phyloP scores from a whole-genome alignment of 1,140 invertebrate genomes.

The Drosophila ficusphila region DNA sequence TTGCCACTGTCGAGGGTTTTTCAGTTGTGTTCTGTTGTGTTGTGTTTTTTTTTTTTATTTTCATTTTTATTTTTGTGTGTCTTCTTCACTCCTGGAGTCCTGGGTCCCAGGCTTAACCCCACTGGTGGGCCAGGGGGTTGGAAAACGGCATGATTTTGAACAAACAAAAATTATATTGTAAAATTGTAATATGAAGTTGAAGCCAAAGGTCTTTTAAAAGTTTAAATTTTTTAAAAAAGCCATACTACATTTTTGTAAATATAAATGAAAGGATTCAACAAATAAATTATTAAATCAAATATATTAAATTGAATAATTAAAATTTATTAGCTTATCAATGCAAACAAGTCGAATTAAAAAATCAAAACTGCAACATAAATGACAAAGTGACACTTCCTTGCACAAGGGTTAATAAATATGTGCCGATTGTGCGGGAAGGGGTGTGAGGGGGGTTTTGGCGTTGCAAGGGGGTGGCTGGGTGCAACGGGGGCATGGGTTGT shows the following conservation, averaged over 20 bases:
- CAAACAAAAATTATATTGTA: no score
- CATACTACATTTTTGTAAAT: no score
- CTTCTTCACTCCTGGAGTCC: slow-evolving; percentile 19
- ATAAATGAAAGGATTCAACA: no score
- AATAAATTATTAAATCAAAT: no score
- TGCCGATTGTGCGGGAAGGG: slow-evolving; percentile 38
- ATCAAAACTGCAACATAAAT: not conserved
- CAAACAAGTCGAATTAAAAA: not conserved
- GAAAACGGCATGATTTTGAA: no score
- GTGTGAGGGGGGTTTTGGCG: not conserved
- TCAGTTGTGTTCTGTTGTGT: slow-evolving; percentile 16
- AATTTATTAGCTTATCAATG: not conserved
- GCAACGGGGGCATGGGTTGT: not conserved
- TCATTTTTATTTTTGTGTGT: slow-evolving; percentile 28
- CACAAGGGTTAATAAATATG: slow-evolving; percentile 40
- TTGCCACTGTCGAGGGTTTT: slow-evolving; percentile 52
- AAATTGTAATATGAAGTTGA: no score
- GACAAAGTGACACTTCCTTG: not conserved
- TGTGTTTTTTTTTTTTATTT: not conserved
- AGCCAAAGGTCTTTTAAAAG: no score
- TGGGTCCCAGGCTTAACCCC: slow-evolving; percentile 28
- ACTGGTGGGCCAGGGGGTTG: not conserved
- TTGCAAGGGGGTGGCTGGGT: not conserved
- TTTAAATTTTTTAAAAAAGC: no score
- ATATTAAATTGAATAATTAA: not conserved